These are phyloP conservation scores for Lordiphosa mommai DNA, from an alignment of 1,140 invertebrate genomes.

Conservation along the genomic window DNA sequence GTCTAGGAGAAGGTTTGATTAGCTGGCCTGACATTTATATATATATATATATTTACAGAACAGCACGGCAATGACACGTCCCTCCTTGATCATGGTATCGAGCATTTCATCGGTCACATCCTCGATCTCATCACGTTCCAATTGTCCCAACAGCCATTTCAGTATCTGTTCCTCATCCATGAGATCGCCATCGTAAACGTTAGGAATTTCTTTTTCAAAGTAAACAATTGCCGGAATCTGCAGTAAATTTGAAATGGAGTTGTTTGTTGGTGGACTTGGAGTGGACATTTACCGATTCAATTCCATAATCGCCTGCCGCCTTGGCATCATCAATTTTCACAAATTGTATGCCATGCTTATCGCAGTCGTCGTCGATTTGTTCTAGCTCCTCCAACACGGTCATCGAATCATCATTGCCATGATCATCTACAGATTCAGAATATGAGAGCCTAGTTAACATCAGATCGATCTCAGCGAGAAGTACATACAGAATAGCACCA, in stretches of 20 bases:
- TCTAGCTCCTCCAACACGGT: constrained; percentile 91
- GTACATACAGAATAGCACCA: constrained; percentile 94
- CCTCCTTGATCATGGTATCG: constrained; percentile 92
- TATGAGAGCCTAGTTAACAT: constrained; percentile 16
- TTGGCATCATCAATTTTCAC: constrained; percentile 94
- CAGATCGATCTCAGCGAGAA: constrained; percentile 8
- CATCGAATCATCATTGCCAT: constrained; percentile 91
- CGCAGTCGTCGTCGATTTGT: constrained; percentile 95
- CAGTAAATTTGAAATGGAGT: constrained; percentile 17
- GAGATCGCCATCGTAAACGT: constrained; percentile 94
- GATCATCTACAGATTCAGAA: constrained; percentile 84
- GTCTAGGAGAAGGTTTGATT: constrained; percentile 82
- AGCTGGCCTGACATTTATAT: constrained; percentile 8
- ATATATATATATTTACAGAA: constrained; percentile 87
- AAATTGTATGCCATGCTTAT: constrained; percentile 95
- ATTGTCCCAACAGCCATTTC: constrained; percentile 91
- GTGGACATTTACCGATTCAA: constrained; percentile 84
- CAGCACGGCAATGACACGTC: constrained; percentile 92
- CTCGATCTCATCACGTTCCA: constrained; percentile 96
- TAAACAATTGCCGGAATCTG: constrained; percentile 90
- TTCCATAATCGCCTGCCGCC: constrained; percentile 91
- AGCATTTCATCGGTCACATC: constrained; percentile 97
- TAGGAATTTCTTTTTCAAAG: constrained; percentile 95
- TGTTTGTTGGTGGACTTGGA: neutral
- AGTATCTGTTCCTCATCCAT: constrained; percentile 95